Base-by-base conservation (phyloP, 2,888 invertebrate species). In the Mythimna impura region DNA sequence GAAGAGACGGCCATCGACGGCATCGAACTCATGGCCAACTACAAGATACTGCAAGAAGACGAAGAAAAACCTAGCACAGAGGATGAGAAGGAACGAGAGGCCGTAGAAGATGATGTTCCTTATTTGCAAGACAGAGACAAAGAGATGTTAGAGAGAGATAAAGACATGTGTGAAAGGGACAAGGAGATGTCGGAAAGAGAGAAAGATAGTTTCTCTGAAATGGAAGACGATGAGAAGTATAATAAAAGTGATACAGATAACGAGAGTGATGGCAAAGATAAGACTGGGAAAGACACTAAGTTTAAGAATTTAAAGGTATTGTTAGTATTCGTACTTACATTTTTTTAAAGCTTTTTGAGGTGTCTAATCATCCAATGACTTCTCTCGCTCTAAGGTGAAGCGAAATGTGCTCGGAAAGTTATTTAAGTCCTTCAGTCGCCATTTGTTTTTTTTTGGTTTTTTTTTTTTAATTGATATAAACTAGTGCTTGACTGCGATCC, bases 1-100 rank as follows among this genome's bases (percentile, higher is more conserved):
- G 96, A 96, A 76, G 96, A 96, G 69, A 96, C 96, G 0, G 96
- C 96, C 0, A 95, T 96, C 55, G 96, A 96, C 81, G 96, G 96
- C 0, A 96, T 96, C 57, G 96, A 96, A 76, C 92, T 96, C 0
- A 96, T 96, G 95, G 96, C 96, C 2, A 92, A 84, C 73, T 95
- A 93, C 83, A 95, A 94, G 76, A 92, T 87, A 61, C 88, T 91
- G 10, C 90, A 91, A 63, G 95, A 95, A 67, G 95, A 95, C 30
- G 95, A 95, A 61, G 93, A 94, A 40, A 94, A 94, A 74, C 94
- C 93, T 0, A 93, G 93, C 84, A 94, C 93, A 0, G 95, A 94
- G 76, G 95, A 95, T 52, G 95, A 95, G 68, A 95, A 94, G 71
- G 95, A 95, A 20, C n/a, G 94, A 66, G 95, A 95, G 71, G 90